Evolutionary conservation across 2,888 invertebrate species (phyloP).

Genomic region (Cataglyphis cursor): DNA sequence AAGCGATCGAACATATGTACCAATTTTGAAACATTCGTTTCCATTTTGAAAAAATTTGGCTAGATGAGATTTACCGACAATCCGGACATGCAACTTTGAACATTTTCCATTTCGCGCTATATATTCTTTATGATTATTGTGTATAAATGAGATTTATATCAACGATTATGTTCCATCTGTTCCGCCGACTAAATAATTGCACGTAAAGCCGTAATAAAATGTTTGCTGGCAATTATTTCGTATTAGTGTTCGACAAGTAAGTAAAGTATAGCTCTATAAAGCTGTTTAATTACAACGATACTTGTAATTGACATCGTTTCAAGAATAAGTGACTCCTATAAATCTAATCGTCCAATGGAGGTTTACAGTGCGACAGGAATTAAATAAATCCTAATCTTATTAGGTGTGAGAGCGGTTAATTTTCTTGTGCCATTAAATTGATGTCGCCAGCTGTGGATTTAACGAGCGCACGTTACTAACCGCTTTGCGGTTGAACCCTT

Average conservation of each 20-base stretch:
- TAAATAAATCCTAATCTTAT: constrained; percentile 57
- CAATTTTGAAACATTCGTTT: not conserved
- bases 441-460: constrained; percentile 47
- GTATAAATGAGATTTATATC: constrained; percentile 13
- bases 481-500: constrained; percentile 51
- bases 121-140: not conserved
- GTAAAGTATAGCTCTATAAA: not conserved
- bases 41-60: constrained; percentile 14
- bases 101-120: constrained; percentile 5
- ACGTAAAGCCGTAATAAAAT: constrained; percentile 27
- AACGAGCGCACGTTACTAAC: constrained; percentile 49
- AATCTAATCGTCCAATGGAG: not conserved
- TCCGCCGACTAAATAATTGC: constrained; percentile 31
- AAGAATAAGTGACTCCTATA: constrained; percentile 1
- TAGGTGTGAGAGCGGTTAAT: constrained; percentile 50
- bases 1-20: not conserved
- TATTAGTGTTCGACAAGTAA: not conserved
- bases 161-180: constrained; percentile 2
- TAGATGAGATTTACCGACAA: not conserved
- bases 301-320: not conserved
- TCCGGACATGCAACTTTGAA: not conserved
- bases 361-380: constrained; percentile 26
- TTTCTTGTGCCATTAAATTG: constrained; percentile 50
- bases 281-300: not conserved
- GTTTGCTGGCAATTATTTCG: constrained; percentile 2